Evolutionary conservation across 2,113 vertebrate species (phyloP).

Genomic region (Malurus elegans): DNA sequence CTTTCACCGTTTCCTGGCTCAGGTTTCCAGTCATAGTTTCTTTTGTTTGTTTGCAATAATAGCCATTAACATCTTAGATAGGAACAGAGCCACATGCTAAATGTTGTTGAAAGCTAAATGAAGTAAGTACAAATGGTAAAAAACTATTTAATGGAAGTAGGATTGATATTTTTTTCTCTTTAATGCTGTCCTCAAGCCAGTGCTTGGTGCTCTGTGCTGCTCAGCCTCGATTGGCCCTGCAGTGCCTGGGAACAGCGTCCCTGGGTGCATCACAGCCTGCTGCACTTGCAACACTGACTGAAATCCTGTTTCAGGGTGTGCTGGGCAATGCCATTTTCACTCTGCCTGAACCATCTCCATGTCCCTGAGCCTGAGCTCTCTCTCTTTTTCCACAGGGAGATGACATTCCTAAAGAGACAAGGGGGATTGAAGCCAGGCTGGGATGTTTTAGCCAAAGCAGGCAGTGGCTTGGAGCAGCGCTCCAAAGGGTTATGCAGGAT

Average conservation of each 20-base stretch:
- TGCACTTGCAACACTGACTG: background rate
- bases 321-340: background rate
- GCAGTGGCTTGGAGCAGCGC: rapidly evolving
- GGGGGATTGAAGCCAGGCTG: background rate
- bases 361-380: background rate
- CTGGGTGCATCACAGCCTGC: background rate
- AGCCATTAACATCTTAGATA: background rate
- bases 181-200: background rate
- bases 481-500: background rate
- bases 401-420: background rate
- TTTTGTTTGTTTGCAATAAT: background rate
- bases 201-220: background rate
- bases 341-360: background rate
- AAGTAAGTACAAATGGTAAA: background rate
- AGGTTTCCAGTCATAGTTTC: background rate
- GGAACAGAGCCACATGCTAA: background rate
- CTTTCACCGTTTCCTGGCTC: background rate
- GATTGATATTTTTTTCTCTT: background rate
- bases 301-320: background rate
- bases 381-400: background rate
- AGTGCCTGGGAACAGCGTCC: background rate
- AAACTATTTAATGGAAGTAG: background rate
- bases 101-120: background rate
- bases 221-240: rapidly evolving
- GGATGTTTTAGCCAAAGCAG: background rate